These are phyloP conservation scores for Vollenhovia emeryi DNA, from an alignment of 1,140 invertebrate species.

Conservation along the genomic window DNA sequence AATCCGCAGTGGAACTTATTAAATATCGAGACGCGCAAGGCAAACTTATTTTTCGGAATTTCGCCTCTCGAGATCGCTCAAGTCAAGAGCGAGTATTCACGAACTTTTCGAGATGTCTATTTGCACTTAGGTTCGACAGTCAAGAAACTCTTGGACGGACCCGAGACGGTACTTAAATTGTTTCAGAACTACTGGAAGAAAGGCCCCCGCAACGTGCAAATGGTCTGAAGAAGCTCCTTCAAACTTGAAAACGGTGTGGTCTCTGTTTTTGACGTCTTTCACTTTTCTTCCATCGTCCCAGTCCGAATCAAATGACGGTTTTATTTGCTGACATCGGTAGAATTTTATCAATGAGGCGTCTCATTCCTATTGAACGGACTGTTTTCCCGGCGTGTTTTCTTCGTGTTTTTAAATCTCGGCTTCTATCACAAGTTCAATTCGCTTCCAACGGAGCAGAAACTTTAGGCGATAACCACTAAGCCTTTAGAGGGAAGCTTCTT, in stretches of 20 bases:
- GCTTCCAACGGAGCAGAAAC: not conserved
- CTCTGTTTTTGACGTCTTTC: slow-evolving; percentile 66
- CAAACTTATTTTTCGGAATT: slow-evolving; percentile 39
- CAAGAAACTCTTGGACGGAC: slow-evolving; percentile 62
- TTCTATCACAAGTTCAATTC: not conserved
- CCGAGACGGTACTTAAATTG: slow-evolving; percentile 71
- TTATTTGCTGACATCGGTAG: slow-evolving; percentile 38
- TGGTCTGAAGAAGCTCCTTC: slow-evolving; percentile 64
- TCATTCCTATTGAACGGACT: slow-evolving; percentile 36
- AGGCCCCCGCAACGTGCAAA: slow-evolving; percentile 51
- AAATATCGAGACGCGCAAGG: not conserved
- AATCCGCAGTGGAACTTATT: slow-evolving; percentile 4
- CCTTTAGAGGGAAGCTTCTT: slow-evolving; percentile 4
- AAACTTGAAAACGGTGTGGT: slow-evolving; percentile 64
- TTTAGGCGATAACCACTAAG: not conserved
- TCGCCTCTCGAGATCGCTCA: slow-evolving; percentile 24
- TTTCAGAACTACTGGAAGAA: slow-evolving; percentile 67
- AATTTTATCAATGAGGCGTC: slow-evolving; percentile 48
- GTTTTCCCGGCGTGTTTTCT: not conserved
- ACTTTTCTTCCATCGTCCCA: slow-evolving; percentile 57
- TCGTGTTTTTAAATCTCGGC: not conserved
- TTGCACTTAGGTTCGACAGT: slow-evolving; percentile 66
- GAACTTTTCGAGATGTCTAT: slow-evolving; percentile 65
- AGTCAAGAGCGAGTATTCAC: slow-evolving; percentile 42
- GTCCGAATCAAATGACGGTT: slow-evolving; percentile 50